Percentiles rank a stretch among this genome's conserved stretches.
These are phyloP conservation scores for Tympanuchus pallidicinctus DNA, from an alignment of 2,113 vertebrate genomes.

Conservation along the genomic window DNA sequence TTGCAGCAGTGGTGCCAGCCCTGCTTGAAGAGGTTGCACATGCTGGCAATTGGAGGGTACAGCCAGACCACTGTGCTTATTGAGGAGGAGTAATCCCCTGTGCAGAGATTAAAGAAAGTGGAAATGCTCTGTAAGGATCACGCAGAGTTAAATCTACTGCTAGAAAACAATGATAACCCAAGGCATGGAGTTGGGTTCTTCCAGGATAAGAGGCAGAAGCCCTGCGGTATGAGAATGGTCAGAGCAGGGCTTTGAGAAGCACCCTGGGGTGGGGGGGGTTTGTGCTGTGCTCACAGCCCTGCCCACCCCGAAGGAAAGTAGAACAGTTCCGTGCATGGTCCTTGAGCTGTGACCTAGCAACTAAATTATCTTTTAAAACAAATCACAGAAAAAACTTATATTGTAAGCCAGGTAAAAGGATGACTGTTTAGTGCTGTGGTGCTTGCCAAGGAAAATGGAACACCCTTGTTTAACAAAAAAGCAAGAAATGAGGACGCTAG, in stretches of 20 bases:
- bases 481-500: not conserved
- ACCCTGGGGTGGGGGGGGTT: not conserved
- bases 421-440: not conserved
- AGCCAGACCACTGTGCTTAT: rapidly evolving
- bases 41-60: rapidly evolving
- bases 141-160: not conserved
- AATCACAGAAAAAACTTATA: not conserved
- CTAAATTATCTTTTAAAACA: not conserved
- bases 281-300: not conserved
- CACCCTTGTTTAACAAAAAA: not conserved
- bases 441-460: slow-evolving; percentile 18
- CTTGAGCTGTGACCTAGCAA: not conserved
- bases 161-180: not conserved
- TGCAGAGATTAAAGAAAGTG: not conserved
- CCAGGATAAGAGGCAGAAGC: not conserved
- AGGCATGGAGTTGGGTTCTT: not conserved
- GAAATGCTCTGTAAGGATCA: not conserved
- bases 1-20: not conserved
- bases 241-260: rapidly evolving
- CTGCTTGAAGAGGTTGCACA: rapidly evolving
- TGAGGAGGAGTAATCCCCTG: not conserved
- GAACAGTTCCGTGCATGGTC: not conserved
- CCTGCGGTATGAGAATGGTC: rapidly evolving
- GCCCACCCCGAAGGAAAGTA: not conserved
- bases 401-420: not conserved